Evolutionary conservation across 2,888 invertebrate species (phyloP), one percentile per base, ranked within the genome.

Genomic region (Pollenia labialis): DNA sequence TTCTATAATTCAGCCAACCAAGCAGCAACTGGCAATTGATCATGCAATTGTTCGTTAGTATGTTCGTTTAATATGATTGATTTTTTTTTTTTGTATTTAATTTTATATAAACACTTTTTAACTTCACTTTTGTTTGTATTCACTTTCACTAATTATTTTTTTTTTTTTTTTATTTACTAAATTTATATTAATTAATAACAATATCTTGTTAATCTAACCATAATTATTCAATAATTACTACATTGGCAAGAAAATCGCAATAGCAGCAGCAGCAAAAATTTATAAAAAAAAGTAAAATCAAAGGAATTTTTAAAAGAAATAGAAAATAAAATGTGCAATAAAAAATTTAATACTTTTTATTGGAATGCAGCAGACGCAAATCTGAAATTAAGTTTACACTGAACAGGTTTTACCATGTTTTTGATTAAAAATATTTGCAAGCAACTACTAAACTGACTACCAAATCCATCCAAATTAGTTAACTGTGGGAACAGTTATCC

Each of bases 221-320:
- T 85, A 85, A 85, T 85, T 80, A 80, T 79, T 75, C 60, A 85
- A 85, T 80, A 69, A 85, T 85, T 80, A 75, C 68, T 74, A 44
- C 72, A 79, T 60, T 32, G 62, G 40, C 46, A 64, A 64, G 18
- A 64, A 64, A 64, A 10, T 32, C 56, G 56, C 54, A 50, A 18
- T 77, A 52, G 77, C 8, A 8, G 11, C 1, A 2, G 18, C 0
- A 72, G 44, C 56, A 69, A 14, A 48, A 58, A 23, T 23, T 32
- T 12, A 66, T 18, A 14, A 10, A 23, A 10, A 23, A 60, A 60
- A 60, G 7, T 32, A 32, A 32, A 32, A 6, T 32, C 32, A 32
- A 32, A 32, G 32, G 32, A 32, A 32, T 32, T 32, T 32, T 32
- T 44, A 2, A 14, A 69, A 69, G 10, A 44, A 58, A 72, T 14